Conservation (phyloP, 2,888 invertebrate genomes). For the Polietes domitor region DNA sequence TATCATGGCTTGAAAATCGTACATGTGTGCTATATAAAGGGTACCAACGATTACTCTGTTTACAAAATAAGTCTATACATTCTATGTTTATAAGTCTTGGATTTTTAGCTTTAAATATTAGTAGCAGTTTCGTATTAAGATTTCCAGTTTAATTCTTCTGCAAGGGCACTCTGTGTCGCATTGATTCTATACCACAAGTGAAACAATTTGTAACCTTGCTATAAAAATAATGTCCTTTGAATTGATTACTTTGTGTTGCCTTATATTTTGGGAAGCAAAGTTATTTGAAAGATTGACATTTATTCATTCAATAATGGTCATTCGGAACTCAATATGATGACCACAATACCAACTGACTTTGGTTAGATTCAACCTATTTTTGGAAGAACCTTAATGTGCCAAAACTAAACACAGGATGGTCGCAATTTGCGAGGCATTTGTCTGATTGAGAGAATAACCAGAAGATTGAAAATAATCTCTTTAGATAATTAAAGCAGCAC, state of each 20-base stretch:
- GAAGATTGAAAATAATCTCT: neutral
- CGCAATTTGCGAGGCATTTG: constrained; percentile 80
- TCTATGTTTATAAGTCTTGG: neutral
- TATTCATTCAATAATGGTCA: neutral
- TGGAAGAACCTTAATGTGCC: constrained; percentile 67
- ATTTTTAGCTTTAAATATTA: neutral
- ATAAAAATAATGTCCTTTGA: constrained; percentile 46
- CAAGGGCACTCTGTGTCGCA: constrained; percentile 68
- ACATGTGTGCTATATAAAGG: constrained; percentile 68
- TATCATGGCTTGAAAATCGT: constrained; percentile 69
- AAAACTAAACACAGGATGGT: constrained; percentile 72
- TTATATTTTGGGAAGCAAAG: neutral
- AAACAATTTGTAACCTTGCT: constrained; percentile 57
- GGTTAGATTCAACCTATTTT: constrained; percentile 76
- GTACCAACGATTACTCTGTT: constrained; percentile 58
- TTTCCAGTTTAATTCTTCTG: neutral
- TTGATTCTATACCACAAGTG: constrained; percentile 42
- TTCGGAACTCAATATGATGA: constrained; percentile 72
- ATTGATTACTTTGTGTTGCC: neutral
- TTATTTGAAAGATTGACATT: constrained; percentile 16
- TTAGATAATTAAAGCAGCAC: constrained; percentile 25
- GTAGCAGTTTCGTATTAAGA: neutral
- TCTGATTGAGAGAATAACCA: constrained; percentile 71
- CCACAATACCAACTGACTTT: constrained; percentile 72
- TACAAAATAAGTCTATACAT: constrained; percentile 43